These are phyloP conservation scores for Pherbina coryleti DNA, from an alignment of 2,888 invertebrate genomes.

Conservation along the genomic window DNA sequence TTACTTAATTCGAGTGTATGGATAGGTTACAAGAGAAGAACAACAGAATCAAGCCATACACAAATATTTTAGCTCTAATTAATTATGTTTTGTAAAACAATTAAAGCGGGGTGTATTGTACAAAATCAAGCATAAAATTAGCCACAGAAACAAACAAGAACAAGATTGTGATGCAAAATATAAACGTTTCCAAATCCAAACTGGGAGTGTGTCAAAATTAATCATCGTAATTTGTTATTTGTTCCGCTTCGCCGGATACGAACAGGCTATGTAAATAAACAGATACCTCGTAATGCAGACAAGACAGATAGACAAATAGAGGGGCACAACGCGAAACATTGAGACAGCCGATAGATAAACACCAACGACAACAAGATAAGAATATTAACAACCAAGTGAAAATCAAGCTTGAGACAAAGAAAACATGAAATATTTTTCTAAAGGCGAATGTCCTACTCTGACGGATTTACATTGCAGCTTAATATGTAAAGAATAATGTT, in stretches of 20 bases:
- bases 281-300: neutral
- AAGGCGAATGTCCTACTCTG: neutral
- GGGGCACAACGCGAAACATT: neutral
- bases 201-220: constrained; percentile 13
- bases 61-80: too few species aligned
- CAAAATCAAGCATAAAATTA: constrained; percentile 1
- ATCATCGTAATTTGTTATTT: constrained; percentile 21
- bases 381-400: neutral
- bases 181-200: neutral
- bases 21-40: too few species aligned
- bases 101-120: too few species aligned
- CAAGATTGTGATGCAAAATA: constrained; percentile 1
- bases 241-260: neutral
- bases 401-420: neutral
- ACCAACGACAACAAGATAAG: neutral
- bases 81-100: too few species aligned
- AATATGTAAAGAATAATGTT: neutral
- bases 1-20: too few species aligned
- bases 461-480: constrained; percentile 8
- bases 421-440: neutral
- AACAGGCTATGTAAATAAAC: neutral
- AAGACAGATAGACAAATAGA: neutral
- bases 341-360: neutral
- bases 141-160: neutral
- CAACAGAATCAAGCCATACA: too few species aligned